Evolutionary conservation across 2,113 vertebrate genomes (phyloP).

Genomic region (Festucalex cinctus): DNA sequence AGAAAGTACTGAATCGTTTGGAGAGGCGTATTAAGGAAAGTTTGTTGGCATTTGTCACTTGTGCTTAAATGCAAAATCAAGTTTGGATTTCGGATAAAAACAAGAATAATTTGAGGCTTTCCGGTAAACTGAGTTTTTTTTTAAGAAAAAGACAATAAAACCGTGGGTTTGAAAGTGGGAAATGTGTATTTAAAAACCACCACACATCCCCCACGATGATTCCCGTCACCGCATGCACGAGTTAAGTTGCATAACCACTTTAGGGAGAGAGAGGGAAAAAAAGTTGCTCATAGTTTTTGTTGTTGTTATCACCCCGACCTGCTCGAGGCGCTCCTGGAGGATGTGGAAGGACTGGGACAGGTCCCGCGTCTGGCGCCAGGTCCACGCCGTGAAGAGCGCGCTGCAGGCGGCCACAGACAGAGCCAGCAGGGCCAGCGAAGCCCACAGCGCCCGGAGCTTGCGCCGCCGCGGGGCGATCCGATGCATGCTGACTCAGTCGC

Average conservation of each 20-base stretch:
- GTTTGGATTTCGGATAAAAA: neutral
- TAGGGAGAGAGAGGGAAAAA: neutral
- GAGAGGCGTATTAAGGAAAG: no score
- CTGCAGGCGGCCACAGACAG: constrained; percentile 75
- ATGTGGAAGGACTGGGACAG: constrained; percentile 75
- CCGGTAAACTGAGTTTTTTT: constrained; percentile 16
- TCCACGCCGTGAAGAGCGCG: constrained; percentile 76
- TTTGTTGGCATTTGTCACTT: neutral
- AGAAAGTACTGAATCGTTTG: neutral
- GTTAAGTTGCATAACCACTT: constrained; percentile 52
- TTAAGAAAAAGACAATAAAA: neutral
- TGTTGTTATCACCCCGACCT: constrained; percentile 58
- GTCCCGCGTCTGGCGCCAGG: constrained; percentile 75
- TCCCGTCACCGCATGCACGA: constrained; percentile 53
- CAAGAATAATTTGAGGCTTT: constrained; percentile 14
- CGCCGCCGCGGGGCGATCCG: constrained; percentile 74
- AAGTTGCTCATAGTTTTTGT: neutral
- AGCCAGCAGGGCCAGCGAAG: constrained; percentile 71
- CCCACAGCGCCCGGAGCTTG: constrained; percentile 72
- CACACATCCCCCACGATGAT: constrained; percentile 46
- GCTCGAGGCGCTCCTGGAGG: constrained; percentile 74
- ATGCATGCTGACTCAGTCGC: constrained; percentile 69
- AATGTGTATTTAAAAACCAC: constrained; percentile 38
- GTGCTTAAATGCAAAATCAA: neutral
- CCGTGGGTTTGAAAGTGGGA: neutral